phyloP scores from a whole-genome alignment of 2,113 vertebrate species.

The Cryptoleucopteryx plumbea region DNA sequence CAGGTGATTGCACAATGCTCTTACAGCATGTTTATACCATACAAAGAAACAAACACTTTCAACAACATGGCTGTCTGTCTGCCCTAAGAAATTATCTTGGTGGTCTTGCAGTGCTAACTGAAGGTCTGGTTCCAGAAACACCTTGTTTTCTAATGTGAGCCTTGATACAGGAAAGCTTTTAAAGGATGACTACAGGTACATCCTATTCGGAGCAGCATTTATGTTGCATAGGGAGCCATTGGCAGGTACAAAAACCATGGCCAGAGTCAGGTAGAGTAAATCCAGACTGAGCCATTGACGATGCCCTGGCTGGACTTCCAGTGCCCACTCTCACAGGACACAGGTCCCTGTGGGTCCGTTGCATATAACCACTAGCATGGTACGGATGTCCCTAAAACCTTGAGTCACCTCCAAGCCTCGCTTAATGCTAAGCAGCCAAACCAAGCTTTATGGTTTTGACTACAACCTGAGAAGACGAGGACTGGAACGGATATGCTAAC shows the following conservation, averaged over 20 bases:
- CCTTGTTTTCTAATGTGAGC: background rate
- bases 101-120: background rate
- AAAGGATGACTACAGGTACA: fast-evolving
- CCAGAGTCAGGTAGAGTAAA: background rate
- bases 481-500: background rate
- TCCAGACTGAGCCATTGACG: fast-evolving
- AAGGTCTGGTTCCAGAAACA: background rate
- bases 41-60: background rate
- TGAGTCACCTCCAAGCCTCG: background rate
- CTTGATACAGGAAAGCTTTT: background rate
- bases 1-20: fast-evolving
- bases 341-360: fast-evolving
- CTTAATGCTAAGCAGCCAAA: background rate
- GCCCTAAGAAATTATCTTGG: background rate
- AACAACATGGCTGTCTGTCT: background rate
- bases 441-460: background rate
- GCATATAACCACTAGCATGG: background rate
- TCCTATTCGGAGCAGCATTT: background rate
- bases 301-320: background rate
- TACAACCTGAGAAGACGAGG: background rate
- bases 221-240: background rate
- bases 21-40: background rate
- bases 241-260: background rate
- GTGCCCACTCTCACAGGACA: background rate
- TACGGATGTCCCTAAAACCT: background rate